Conservation (phyloP, 2,113 vertebrate species). For the Forbesichthys agassizii region DNA sequence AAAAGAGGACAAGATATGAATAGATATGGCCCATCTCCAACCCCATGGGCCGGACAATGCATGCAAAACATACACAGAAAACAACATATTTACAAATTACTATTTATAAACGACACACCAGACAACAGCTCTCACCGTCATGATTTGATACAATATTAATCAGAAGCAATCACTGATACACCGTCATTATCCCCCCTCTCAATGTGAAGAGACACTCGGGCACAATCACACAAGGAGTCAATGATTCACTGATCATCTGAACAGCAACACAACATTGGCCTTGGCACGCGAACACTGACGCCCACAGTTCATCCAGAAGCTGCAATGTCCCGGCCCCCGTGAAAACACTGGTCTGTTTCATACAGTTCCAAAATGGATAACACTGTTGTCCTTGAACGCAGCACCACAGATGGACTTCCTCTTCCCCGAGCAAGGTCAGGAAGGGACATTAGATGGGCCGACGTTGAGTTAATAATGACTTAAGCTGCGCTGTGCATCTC, state of each 20-base stretch:
- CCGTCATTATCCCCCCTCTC: slow-evolving; percentile 58
- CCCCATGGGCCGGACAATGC: slow-evolving; percentile 41
- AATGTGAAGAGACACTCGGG: slow-evolving; percentile 33
- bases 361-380: slow-evolving; percentile 70
- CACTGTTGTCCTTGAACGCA: slow-evolving; percentile 75
- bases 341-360: slow-evolving; percentile 73
- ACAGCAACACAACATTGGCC: slow-evolving; percentile 61
- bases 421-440: slow-evolving; percentile 55
- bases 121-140: slow-evolving; percentile 30
- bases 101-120: slow-evolving; percentile 36
- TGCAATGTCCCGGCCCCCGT: slow-evolving; percentile 44
- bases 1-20: slow-evolving; percentile 51
- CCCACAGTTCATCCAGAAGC: slow-evolving; percentile 65
- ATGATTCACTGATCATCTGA: slow-evolving; percentile 61
- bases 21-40: slow-evolving; percentile 25
- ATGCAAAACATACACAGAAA: slow-evolving; percentile 2
- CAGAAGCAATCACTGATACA: slow-evolving; percentile 57
- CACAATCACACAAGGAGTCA: slow-evolving; percentile 61
- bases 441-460: slow-evolving; percentile 9
- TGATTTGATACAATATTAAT: slow-evolving; percentile 49
- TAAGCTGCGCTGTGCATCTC: slow-evolving; percentile 36
- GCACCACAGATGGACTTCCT: slow-evolving; percentile 68
- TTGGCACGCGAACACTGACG: slow-evolving; percentile 70
- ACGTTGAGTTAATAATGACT: slow-evolving; percentile 22
- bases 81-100: not conserved